Evolutionary conservation across 2,888 invertebrate species (phyloP).

Genomic region (Thymelicus lineola): DNA sequence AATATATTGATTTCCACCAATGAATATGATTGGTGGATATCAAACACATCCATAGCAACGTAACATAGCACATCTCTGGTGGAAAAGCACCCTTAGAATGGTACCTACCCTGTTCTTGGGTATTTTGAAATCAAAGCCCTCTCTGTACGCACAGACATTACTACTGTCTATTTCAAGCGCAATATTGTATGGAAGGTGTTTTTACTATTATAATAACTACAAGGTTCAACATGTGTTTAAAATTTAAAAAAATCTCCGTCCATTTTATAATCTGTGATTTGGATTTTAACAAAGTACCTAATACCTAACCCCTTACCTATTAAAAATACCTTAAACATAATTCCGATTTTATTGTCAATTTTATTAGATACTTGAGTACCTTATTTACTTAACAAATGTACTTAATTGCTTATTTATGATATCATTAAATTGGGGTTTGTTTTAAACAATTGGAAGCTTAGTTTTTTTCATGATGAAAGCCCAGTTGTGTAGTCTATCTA

Average conservation of each 20-base stretch:
- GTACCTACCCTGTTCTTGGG: too few species aligned
- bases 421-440: neutral
- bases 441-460: neutral
- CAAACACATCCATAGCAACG: too few species aligned
- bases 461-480: neutral
- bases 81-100: too few species aligned
- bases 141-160: too few species aligned
- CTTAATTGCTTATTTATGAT: neutral
- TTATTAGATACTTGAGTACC: neutral
- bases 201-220: neutral
- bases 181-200: too few species aligned
- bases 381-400: neutral
- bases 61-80: too few species aligned
- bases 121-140: too few species aligned
- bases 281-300: neutral
- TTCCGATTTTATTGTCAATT: neutral
- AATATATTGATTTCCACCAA: too few species aligned
- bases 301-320: too few species aligned
- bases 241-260: slow-evolving; percentile 5
- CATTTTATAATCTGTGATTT: slow-evolving; percentile 15
- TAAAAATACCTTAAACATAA: neutral
- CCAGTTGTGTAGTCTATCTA: slow-evolving; percentile 13
- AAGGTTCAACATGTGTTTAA: neutral
- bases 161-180: too few species aligned
- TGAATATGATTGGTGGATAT: too few species aligned